Evolutionary conservation across 2,797 vertebrate species (phyloP).

Genomic region (Micropoecilia bifurca): DNA sequence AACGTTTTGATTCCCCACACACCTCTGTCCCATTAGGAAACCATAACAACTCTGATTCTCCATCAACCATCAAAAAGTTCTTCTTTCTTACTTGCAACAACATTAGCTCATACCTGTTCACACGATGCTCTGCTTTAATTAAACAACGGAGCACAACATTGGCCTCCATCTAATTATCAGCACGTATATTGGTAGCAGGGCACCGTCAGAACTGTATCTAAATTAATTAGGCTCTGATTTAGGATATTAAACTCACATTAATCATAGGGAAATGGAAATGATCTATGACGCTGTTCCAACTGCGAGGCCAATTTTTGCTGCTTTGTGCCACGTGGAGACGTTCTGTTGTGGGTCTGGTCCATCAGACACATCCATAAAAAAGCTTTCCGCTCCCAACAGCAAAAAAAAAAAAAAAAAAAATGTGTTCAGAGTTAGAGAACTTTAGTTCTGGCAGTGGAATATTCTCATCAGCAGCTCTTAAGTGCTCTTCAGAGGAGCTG

Average conservation of each 20-base stretch:
- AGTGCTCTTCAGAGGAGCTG: slow-evolving; percentile 20
- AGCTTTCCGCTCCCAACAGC: background rate
- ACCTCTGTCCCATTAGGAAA: slow-evolving; percentile 7
- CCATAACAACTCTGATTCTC: slow-evolving; percentile 36
- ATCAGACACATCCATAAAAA: background rate
- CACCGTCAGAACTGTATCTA: slow-evolving; percentile 95
- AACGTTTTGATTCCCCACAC: background rate
- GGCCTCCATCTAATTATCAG: slow-evolving; percentile 92
- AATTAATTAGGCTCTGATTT: slow-evolving; percentile 98
- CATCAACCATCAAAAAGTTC: slow-evolving; percentile 41
- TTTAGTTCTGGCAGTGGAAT: slow-evolving; percentile 12
- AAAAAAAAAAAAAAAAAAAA: too few relatives aligned
- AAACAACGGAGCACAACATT: slow-evolving; percentile 84
- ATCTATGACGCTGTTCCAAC: slow-evolving; percentile 91
- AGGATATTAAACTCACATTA: slow-evolving; percentile 98
- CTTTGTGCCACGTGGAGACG: slow-evolving; percentile 17
- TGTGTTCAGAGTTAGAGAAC: background rate
- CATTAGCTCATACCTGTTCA: slow-evolving; percentile 84
- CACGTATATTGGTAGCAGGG: slow-evolving; percentile 93
- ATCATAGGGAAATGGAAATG: slow-evolving; percentile 95
- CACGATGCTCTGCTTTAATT: slow-evolving; percentile 84
- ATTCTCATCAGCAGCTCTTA: slow-evolving; percentile 19
- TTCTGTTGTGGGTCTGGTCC: background rate
- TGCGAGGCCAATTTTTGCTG: slow-evolving; percentile 84
- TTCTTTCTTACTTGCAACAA: slow-evolving; percentile 81